Conservation (phyloP, 2,888 invertebrate species). For the Eugnorisma glareosa region DNA sequence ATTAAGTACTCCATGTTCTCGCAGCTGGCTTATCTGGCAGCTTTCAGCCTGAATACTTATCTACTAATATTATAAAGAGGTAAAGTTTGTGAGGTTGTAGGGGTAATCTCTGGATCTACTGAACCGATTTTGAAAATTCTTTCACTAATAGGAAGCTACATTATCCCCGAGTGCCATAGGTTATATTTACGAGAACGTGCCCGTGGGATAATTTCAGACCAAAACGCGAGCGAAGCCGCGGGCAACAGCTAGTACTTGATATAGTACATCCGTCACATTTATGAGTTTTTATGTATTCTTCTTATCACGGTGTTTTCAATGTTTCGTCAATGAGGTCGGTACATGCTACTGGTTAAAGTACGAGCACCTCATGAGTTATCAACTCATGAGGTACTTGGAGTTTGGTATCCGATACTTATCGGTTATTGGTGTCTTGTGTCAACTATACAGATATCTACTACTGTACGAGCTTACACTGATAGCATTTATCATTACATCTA, state of each 20-base stretch:
- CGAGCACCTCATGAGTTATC: neutral
- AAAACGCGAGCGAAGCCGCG: too few relatives aligned
- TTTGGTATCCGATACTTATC: slow-evolving; percentile 20
- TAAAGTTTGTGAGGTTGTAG: too few relatives aligned
- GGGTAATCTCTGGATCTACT: too few relatives aligned
- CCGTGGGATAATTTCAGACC: too few relatives aligned
- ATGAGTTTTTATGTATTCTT: slow-evolving; percentile 2
- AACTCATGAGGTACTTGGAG: too few relatives aligned
- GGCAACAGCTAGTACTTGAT: too few relatives aligned
- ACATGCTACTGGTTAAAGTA: neutral
- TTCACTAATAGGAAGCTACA: too few relatives aligned
- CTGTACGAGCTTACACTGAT: slow-evolving; percentile 38
- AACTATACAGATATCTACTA: slow-evolving; percentile 24
- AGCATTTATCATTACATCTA: slow-evolving; percentile 47
- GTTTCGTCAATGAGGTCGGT: slow-evolving; percentile 11
- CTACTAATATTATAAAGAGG: too few relatives aligned
- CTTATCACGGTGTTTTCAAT: slow-evolving; percentile 9
- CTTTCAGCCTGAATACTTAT: slow-evolving; percentile 31
- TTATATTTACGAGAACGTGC: too few relatives aligned
- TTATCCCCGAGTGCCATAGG: too few relatives aligned
- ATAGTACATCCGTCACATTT: neutral
- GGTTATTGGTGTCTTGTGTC: slow-evolving; percentile 30
- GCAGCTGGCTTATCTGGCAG: slow-evolving; percentile 39
- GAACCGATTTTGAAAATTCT: too few relatives aligned
- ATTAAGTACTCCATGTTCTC: slow-evolving; percentile 65